Evolutionary conservation across 2,113 vertebrate species (phyloP).

Genomic region (Conger conger): DNA sequence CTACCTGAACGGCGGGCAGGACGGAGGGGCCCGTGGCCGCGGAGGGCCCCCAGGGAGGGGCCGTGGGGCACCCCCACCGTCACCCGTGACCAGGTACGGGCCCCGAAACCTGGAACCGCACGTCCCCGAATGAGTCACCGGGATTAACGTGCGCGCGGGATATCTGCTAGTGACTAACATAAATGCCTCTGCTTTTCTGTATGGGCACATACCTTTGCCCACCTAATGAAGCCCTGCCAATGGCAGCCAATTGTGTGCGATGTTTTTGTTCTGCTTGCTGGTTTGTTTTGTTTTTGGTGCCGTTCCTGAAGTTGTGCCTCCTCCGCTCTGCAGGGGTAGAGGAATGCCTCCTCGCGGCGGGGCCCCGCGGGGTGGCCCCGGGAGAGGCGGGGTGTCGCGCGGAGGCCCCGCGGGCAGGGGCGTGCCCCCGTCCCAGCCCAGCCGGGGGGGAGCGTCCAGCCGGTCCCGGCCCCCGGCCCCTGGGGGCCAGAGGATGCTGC

Average conservation of each 20-base stretch:
- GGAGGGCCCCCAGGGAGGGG: slow-evolving; percentile 81
- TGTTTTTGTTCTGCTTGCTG: too few relatives aligned
- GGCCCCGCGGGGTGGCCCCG: slow-evolving; percentile 78
- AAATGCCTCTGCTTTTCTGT: too few relatives aligned
- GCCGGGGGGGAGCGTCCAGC: slow-evolving; percentile 75
- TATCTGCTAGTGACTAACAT: too few relatives aligned
- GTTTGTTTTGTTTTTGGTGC: too few relatives aligned
- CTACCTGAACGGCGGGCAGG: slow-evolving; percentile 89
- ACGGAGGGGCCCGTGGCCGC: slow-evolving; percentile 75
- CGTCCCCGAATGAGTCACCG: background rate
- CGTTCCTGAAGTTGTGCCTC: background rate
- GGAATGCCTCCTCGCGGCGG: slow-evolving; percentile 82
- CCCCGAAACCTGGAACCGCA: background rate
- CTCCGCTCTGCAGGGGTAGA: slow-evolving; percentile 71
- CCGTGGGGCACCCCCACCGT: slow-evolving; percentile 83
- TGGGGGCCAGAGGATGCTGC: slow-evolving; percentile 85
- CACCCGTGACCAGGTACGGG: slow-evolving; percentile 78
- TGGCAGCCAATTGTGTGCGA: too few relatives aligned
- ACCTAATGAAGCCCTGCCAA: too few relatives aligned
- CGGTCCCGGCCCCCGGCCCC: slow-evolving; percentile 78
- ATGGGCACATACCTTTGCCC: too few relatives aligned
- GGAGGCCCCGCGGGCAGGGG: slow-evolving; percentile 80
- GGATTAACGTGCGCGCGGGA: background rate
- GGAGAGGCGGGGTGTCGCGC: slow-evolving; percentile 76
- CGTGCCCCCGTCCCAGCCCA: slow-evolving; percentile 72